These are phyloP conservation scores for Frankliniella fusca DNA, from an alignment of 2,888 invertebrate genomes.

Conservation along the genomic window DNA sequence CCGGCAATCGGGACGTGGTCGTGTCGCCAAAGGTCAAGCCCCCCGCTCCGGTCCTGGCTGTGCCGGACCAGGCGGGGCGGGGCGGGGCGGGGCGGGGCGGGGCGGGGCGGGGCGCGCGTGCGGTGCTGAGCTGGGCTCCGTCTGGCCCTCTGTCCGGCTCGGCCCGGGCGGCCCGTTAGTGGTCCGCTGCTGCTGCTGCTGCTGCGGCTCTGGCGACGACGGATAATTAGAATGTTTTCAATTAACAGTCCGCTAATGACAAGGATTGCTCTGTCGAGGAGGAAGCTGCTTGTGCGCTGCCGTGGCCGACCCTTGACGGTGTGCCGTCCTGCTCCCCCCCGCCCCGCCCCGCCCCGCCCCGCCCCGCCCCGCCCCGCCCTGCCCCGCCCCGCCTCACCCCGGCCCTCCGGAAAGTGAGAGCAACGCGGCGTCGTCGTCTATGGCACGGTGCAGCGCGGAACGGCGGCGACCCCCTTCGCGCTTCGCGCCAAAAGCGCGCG, in stretches of 20 bases:
- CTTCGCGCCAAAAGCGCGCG: no score
- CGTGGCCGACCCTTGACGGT: neutral
- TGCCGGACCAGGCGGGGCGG: no score
- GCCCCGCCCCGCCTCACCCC: no score
- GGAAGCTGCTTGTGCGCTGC: neutral
- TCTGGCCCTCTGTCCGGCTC: neutral
- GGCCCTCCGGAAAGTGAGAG: no score
- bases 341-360: no score
- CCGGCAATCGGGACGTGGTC: conserved; percentile 13
- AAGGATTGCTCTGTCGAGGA: neutral
- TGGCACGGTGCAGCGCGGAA: no score
- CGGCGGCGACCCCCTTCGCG: no score
- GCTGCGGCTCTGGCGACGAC: neutral
- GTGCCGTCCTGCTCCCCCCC: no score
- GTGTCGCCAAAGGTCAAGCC: conserved; percentile 8
- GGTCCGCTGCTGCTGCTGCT: neutral
- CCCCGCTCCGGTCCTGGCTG: neutral
- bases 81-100: no score
- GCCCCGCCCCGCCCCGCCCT: neutral
- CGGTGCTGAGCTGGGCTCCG: neutral
- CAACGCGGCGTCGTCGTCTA: neutral
- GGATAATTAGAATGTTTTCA: conserved; percentile 26
- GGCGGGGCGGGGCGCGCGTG: neutral
- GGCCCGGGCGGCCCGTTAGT: neutral
- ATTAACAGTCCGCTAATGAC: conserved; percentile 23